phyloP scores from a whole-genome alignment of 2,113 vertebrate species.

The Mystacornis crossleyi region DNA sequence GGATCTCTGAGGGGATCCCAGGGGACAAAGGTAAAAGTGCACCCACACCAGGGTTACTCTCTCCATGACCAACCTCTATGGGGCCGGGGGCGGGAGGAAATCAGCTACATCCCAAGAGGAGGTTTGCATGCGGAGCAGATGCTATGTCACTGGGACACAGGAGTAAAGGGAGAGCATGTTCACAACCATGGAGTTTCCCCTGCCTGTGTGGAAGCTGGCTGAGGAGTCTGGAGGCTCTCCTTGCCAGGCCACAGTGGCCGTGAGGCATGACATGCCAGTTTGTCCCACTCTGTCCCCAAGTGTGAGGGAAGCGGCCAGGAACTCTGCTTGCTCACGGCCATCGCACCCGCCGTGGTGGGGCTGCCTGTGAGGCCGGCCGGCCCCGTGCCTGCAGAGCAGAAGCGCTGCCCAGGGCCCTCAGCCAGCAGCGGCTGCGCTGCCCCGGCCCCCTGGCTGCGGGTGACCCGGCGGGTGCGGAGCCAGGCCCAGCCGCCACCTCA shows the following conservation, averaged over 20 bases:
- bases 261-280: not conserved
- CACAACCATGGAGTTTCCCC: not conserved
- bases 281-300: rapidly evolving
- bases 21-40: not conserved
- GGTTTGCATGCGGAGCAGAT: not conserved
- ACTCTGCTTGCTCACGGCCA: not conserved
- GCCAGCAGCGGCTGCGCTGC: not conserved
- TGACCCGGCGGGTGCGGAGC: rapidly evolving
- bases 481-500: rapidly evolving
- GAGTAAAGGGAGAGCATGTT: not conserved
- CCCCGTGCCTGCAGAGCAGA: rapidly evolving
- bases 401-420: not conserved
- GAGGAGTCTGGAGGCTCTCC: not conserved
- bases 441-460: rapidly evolving
- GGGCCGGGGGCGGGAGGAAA: not conserved
- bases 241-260: not conserved
- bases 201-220: not conserved
- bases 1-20: not conserved
- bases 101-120: not conserved
- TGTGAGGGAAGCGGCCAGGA: not conserved
- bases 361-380: not conserved
- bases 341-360: rapidly evolving
- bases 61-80: not conserved
- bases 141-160: not conserved
- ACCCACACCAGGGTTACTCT: not conserved